A percentile compares a stretch with the other conserved stretches of the same genome.
Conservation (phyloP, 23 tunicate genomes). For the Aplidium turbinatum region DNA sequence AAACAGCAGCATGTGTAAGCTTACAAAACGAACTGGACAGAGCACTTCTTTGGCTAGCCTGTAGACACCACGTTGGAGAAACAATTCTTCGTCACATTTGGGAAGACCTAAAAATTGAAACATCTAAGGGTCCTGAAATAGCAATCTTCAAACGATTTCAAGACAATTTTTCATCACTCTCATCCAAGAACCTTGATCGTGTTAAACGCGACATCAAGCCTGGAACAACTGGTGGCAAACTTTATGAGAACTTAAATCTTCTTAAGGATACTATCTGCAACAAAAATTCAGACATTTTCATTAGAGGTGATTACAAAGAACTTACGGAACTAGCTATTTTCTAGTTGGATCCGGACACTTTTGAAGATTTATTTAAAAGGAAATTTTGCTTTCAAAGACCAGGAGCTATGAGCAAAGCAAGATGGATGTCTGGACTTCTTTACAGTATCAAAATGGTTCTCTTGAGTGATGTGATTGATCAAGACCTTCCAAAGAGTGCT, state of each 20-base stretch:
- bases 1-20: conserved; percentile 16
- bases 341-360: no score
- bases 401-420: conserved; percentile 12
- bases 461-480: neutral
- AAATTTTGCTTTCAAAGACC: no score
- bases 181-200: conserved; percentile 4
- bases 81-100: conserved; percentile 4
- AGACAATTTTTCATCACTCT: conserved; percentile 9
- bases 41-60: conserved; percentile 12
- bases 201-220: conserved; percentile 1
- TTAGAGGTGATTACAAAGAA: conserved; percentile 15
- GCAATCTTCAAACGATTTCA: conserved; percentile 2
- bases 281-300: conserved; percentile 8
- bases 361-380: no score
- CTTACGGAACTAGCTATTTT: conserved; percentile 4
- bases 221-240: conserved; percentile 7
- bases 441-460: conserved; percentile 19
- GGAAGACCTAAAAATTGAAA: conserved; percentile 20
- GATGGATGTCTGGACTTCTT: conserved; percentile 3
- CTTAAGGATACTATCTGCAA: neutral
- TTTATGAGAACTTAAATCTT: neutral
- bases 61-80: conserved; percentile 22
- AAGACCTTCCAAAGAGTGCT: conserved; percentile 12
- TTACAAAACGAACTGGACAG: neutral
- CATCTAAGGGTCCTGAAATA: conserved; percentile 16